Base-by-base conservation (phyloP, 2,797 vertebrate genomes). In the Xyrichtys novacula region DNA sequence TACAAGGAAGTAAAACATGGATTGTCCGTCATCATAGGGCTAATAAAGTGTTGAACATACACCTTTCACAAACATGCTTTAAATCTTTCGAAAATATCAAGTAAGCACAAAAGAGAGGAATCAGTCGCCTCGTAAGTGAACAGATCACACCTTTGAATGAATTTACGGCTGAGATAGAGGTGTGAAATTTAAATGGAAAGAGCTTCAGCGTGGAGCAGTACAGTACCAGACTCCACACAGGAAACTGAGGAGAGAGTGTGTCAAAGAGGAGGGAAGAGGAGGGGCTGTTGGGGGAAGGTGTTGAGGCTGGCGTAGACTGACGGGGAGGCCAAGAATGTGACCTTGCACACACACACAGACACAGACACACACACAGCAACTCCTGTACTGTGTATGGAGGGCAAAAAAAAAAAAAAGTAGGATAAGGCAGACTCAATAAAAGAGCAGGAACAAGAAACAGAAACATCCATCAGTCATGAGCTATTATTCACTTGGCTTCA, bases 261-360 rank as follows among this genome's bases (percentile, higher is more conserved):
- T 88, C 54, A 72, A 70, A 83, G 42, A 42, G 65, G 72, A 71
- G 48, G 52, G 25, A 36, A 38, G 22, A 39, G 73, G 71, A 61
- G 77, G 76, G 47, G 71, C 26, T 55, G 65, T 60, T 28, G 38
- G 39, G 68, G 47, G 47, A 4, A 20, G 56, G 58, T 70, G 63
- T 72, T 53, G 55, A 80, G 75, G 66, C 63, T 78, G 71, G 72
- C 10, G 34, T 31, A 77, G 74, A 80, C 57, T 66, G 76, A 88
- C 12, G 29, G 64, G 71, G 54, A 81, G 66, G 66, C 73, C 68
- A 88, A 80, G 86, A 92, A 91, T 90, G 85, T 90, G 86, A 86
- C 85, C 87, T 87, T 88, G 78, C 76, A 81, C 67, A 90, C 85
- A 84, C 77, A 42, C 11, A 23, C 76, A 81, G 65, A 90, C 85